phyloP scores from a whole-genome alignment of 2,888 invertebrate species.

The Dasysyrphus tricinctus region DNA sequence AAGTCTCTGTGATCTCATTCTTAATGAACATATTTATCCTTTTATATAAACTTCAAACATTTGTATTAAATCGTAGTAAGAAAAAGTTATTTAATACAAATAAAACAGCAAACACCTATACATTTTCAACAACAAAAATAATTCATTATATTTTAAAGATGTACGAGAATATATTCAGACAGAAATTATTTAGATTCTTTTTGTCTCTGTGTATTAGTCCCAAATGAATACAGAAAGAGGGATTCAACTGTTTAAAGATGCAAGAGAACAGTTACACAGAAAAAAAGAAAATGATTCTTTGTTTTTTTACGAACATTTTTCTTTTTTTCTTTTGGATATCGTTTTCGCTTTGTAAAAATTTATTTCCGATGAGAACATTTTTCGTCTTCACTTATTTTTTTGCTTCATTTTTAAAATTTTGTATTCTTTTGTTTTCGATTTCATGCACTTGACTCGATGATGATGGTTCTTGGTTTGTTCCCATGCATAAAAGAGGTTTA shows the following conservation, averaged over 20 bases:
- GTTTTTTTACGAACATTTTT: constrained; percentile 59
- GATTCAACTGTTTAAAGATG: constrained; percentile 27
- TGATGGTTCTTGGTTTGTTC: constrained; percentile 49
- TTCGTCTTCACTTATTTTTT: constrained; percentile 49
- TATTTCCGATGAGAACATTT: constrained; percentile 72
- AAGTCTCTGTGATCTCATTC: no score
- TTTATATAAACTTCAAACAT: no score
- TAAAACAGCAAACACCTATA: no score
- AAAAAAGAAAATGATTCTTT: constrained; percentile 68
- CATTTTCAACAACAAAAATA: no score
- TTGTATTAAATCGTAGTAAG: no score
- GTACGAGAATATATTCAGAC: no score
- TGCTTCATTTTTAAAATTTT: constrained; percentile 4
- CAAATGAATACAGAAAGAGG: neutral
- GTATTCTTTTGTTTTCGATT: constrained; percentile 70
- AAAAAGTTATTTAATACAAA: no score
- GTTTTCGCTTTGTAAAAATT: constrained; percentile 39
- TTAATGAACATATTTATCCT: no score
- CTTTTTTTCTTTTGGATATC: constrained; percentile 32
- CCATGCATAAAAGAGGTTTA: constrained; percentile 66
- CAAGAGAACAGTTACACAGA: constrained; percentile 61
- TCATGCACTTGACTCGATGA: constrained; percentile 70
- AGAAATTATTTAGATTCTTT: neutral
- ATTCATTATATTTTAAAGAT: no score
- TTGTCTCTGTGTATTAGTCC: neutral